Evolutionary conservation across 2,888 invertebrate species (phyloP).

Genomic region (Drosophila percnosoma): DNA sequence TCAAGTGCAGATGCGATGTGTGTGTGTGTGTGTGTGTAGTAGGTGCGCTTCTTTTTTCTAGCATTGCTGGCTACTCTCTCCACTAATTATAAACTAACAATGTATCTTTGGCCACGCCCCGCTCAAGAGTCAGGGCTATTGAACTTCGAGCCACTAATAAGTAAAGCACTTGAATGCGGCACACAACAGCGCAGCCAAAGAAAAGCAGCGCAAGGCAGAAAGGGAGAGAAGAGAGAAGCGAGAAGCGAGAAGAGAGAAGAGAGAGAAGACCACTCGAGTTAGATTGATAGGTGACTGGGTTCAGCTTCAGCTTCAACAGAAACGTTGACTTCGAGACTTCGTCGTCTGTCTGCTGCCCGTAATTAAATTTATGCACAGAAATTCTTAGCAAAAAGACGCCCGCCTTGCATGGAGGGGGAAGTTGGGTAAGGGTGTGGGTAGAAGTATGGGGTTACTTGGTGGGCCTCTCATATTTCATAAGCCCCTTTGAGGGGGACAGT

Average conservation of each 20-base stretch:
- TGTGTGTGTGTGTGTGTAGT: background rate
- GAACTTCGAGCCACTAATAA: constrained; percentile 80
- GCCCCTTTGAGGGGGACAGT: constrained; percentile 48
- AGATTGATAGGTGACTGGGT: constrained; percentile 83
- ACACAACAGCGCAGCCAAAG: constrained; percentile 53
- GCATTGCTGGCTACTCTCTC: constrained; percentile 8
- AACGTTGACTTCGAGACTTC: constrained; percentile 40
- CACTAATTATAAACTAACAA: constrained; percentile 79
- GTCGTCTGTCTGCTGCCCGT: constrained; percentile 58
- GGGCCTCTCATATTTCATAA: constrained; percentile 78
- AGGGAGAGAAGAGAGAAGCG: constrained; percentile 12
- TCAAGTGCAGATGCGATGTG: constrained; percentile 52
- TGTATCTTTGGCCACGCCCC: constrained; percentile 58
- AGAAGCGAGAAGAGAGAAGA: background rate
- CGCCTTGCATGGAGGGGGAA: background rate
- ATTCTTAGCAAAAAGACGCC: constrained; percentile 73
- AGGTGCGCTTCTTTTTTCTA: background rate
- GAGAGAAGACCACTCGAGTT: constrained; percentile 76
- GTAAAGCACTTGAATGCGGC: constrained; percentile 78
- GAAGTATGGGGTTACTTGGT: constrained; percentile 2
- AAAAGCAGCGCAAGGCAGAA: constrained; percentile 45
- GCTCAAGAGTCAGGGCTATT: constrained; percentile 62
- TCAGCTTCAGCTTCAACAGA: constrained; percentile 61
- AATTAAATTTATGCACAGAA: constrained; percentile 81
- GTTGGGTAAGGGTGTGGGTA: background rate